Base-by-base conservation (phyloP, 1,140 invertebrate genomes). In the Belonocnema kinseyi region DNA sequence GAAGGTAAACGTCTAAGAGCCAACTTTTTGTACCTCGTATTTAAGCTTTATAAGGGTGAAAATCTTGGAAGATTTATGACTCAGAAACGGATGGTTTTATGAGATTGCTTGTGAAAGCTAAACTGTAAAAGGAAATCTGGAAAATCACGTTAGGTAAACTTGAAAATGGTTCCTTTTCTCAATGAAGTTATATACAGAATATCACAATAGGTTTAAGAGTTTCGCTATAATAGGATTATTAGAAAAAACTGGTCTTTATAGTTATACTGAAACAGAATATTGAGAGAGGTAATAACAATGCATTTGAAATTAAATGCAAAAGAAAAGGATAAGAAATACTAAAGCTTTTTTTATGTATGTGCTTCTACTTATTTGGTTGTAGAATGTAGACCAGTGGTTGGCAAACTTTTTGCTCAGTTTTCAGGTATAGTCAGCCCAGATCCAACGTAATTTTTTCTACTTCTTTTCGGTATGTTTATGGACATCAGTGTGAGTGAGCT, bases 71-170 rank as follows among this genome's bases (percentile, higher is more conserved):
- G 61, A 66, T 66, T 66, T 66, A 66, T 66, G 16, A 66, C 61
- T 16, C 61, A 40, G 61, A 66, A 66, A 66, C 61, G 46, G 61
- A 66, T 66, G 61, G 61, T 40, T 66, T 66, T 66, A n/a, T 66
- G 61, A 26, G 58, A 33, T 10, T 16, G 61, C 14, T n/a, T 46
- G 14, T 40, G 5, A 40, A 13, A 4, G 21, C 14, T 13, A 14
- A 66, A n/a, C 54, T 56, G 54, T 21, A 21, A 56, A 56, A 56
- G 54, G 21, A 19, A 40, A 40, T 40, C 26, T 40, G 26, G 61
- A 66, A 66, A 66, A 66, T 66, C 16, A 16, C 21, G 8, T 16
- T 7, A 33, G 21, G 13, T 66, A 66, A 66, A 66, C 33, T 61
- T 61, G 10, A 17, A 61, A 61, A 61, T 14, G 21, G 14, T 61